Conservation (phyloP, 1,140 invertebrate genomes). For the Cotesia typhae region DNA sequence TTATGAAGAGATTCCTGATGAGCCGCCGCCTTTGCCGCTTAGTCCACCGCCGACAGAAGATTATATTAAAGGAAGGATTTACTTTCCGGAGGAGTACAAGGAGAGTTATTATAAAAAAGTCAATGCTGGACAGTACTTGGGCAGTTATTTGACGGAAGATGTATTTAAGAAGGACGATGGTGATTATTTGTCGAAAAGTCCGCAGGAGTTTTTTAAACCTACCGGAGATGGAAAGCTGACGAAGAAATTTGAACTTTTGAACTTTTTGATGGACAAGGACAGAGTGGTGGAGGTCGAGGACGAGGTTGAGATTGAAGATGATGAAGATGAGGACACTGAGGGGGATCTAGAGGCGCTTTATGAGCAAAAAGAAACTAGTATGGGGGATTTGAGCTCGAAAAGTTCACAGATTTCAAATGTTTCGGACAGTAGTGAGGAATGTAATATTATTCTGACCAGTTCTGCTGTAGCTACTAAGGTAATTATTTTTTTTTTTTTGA, state of each 20-base stretch:
- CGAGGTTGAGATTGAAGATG: conserved; percentile 68
- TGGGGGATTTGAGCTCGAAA: conserved; percentile 66
- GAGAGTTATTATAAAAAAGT: conserved; percentile 61
- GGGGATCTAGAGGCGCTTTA: conserved; percentile 61
- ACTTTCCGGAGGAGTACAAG: conserved; percentile 72
- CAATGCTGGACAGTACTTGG: conserved; percentile 80
- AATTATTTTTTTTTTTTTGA: conserved; percentile 23
- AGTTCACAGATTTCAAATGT: conserved; percentile 69
- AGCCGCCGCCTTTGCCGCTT: conserved; percentile 78
- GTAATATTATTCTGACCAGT: conserved; percentile 62
- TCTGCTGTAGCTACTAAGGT: conserved; percentile 60
- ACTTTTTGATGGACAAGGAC: conserved; percentile 82
- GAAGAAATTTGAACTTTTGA: conserved; percentile 88
- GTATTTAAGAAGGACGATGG: conserved; percentile 68
- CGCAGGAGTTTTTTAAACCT: conserved; percentile 52
- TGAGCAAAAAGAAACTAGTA: conserved; percentile 62
- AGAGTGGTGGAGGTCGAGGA: conserved; percentile 70
- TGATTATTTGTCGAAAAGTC: conserved; percentile 52
- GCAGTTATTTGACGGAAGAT: conserved; percentile 84
- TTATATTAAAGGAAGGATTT: conserved; percentile 57
- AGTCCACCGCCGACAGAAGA: conserved; percentile 73
- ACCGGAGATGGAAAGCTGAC: conserved; percentile 64
- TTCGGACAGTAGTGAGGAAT: conserved; percentile 69
- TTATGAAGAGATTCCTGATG: conserved; percentile 86
- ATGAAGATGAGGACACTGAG: conserved; percentile 59